A percentile compares a stretch with the other conserved stretches of the same genome.
Conservation (phyloP, 1,140 invertebrate species). For the Elymnias hypermnestra region DNA sequence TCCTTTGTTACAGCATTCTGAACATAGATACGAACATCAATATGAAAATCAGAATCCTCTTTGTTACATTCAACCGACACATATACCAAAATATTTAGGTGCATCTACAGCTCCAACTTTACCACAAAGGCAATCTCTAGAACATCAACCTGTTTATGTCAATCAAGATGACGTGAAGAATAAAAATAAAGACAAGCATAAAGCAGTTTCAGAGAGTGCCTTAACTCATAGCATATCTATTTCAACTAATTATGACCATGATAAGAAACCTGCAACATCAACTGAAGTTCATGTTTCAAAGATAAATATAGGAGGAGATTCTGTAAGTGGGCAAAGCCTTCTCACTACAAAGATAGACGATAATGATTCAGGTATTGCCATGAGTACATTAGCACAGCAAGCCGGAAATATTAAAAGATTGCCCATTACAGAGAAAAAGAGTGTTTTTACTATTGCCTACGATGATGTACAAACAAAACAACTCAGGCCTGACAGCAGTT, state of each 20-base stretch:
- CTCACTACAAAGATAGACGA: conserved; percentile 75
- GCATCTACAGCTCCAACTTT: conserved; percentile 59
- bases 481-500: conserved; percentile 72
- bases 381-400: conserved; percentile 77
- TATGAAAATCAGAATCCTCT: conserved; percentile 77
- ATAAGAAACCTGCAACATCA: conserved; percentile 38
- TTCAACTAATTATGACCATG: conserved; percentile 56
- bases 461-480: conserved; percentile 84
- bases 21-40: conserved; percentile 83
- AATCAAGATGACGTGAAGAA: conserved; percentile 66
- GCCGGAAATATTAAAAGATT: conserved; percentile 77
- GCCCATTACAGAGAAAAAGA: conserved; percentile 92
- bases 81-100: conserved; percentile 80
- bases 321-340: conserved; percentile 32
- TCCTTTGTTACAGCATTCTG: conserved; percentile 84
- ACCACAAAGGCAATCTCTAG: conserved; percentile 45
- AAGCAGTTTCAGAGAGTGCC: conserved; percentile 59
- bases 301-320: conserved; percentile 65
- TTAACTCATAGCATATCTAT: conserved; percentile 67
- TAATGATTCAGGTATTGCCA: conserved; percentile 85
- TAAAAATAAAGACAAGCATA: conserved; percentile 32
- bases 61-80: conserved; percentile 80
- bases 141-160: conserved; percentile 66
- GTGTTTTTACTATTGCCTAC: conserved; percentile 95
- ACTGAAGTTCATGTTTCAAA: conserved; percentile 69